phyloP scores from a whole-genome alignment of 2,888 invertebrate genomes.

The Phorcus lineatus region DNA sequence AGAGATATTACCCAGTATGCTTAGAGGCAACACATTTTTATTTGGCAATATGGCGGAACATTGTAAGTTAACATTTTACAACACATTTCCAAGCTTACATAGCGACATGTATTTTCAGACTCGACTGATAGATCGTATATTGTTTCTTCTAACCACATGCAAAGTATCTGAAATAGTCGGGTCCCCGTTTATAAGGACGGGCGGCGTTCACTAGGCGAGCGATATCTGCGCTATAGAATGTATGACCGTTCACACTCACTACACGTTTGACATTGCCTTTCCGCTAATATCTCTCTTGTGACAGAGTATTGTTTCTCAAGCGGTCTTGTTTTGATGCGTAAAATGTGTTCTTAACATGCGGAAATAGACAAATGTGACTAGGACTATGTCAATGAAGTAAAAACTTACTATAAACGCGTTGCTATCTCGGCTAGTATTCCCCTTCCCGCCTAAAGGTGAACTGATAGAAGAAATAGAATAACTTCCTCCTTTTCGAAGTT shows the following conservation, averaged over 20 bases:
- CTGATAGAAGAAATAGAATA: no score
- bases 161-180: conserved; percentile 23
- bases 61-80: conserved; percentile 53
- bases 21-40: conserved; percentile 42
- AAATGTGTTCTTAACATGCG: not conserved
- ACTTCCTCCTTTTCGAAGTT: no score
- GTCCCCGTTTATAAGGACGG: not conserved
- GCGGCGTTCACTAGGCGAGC: not conserved
- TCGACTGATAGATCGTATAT: not conserved
- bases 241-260: not conserved
- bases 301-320: not conserved
- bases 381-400: not conserved
- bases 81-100: conserved; percentile 15
- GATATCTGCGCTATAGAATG: not conserved
- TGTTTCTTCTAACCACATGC: conserved; percentile 9
- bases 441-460: not conserved
- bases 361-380: not conserved
- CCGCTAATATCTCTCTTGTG: not conserved
- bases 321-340: not conserved
- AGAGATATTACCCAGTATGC: conserved; percentile 46
- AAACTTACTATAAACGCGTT: not conserved
- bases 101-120: not conserved
- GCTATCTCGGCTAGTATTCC: not conserved
- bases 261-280: not conserved
- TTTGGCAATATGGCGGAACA: conserved; percentile 68